phyloP scores from a whole-genome alignment of 2,113 vertebrate species.

The Cebidichthys violaceus region DNA sequence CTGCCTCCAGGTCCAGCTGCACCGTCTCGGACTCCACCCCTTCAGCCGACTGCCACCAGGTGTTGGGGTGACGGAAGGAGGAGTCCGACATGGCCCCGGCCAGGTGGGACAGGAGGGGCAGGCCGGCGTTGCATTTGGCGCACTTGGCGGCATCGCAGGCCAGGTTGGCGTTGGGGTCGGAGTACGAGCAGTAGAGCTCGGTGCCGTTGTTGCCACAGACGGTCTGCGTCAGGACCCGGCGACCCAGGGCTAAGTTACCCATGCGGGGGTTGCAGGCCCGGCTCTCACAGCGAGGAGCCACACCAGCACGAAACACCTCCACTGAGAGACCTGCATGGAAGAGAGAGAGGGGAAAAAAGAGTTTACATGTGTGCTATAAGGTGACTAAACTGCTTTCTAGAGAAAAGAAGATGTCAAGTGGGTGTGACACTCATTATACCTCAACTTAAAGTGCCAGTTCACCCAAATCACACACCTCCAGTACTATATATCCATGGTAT shows the following conservation, averaged over 20 bases:
- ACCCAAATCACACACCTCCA: background rate
- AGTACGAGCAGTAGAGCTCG: slow-evolving; percentile 88
- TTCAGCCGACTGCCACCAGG: slow-evolving; percentile 96
- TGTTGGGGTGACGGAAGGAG: slow-evolving; percentile 91
- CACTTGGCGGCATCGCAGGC: slow-evolving; percentile 84
- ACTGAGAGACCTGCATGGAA: slow-evolving; percentile 52
- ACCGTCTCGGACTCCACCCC: slow-evolving; percentile 86
- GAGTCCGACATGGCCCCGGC: slow-evolving; percentile 94
- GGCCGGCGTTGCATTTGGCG: slow-evolving; percentile 86
- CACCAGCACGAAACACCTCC: slow-evolving; percentile 78
- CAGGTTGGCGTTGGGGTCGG: slow-evolving; percentile 70
- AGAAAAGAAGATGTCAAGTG: background rate
- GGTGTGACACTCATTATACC: background rate
- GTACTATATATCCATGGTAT: background rate
- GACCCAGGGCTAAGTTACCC: slow-evolving; percentile 93
- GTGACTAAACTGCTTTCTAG: slow-evolving; percentile 2
- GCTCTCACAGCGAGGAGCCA: slow-evolving; percentile 87
- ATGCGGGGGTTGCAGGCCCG: slow-evolving; percentile 94
- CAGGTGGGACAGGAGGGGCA: slow-evolving; percentile 86
- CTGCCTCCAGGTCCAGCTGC: slow-evolving; percentile 91
- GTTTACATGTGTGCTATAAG: slow-evolving; percentile 7
- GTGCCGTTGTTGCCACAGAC: slow-evolving; percentile 86
- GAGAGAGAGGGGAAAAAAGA: slow-evolving; percentile 3
- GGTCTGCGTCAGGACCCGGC: slow-evolving; percentile 88
- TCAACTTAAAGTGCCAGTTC: slow-evolving; percentile 20